These are phyloP conservation scores for Melanotaenia duboulayi DNA, from an alignment of 2,113 vertebrate species.

Conservation along the genomic window DNA sequence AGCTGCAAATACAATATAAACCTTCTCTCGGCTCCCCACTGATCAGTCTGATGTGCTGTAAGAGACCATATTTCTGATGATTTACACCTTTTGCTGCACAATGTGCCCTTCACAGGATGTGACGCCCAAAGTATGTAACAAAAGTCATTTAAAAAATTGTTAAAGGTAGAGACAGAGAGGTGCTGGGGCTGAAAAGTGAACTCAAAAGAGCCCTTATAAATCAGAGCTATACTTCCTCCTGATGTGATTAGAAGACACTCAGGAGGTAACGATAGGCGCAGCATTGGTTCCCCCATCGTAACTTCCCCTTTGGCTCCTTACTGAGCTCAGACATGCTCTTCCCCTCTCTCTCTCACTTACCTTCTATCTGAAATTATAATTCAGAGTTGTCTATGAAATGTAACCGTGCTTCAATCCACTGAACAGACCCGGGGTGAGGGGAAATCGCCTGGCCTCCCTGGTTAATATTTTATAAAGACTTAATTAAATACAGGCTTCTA, in stretches of 20 bases:
- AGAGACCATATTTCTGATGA: slow-evolving; percentile 56
- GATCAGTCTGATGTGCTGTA: slow-evolving; percentile 15
- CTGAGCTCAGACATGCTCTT: slow-evolving; percentile 43
- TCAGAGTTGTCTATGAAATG: slow-evolving; percentile 62
- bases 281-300: slow-evolving; percentile 61
- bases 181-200: slow-evolving; percentile 65
- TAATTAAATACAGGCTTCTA: slow-evolving; percentile 85
- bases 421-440: slow-evolving; percentile 72
- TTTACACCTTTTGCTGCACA: slow-evolving; percentile 68
- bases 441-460: slow-evolving; percentile 66
- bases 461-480: slow-evolving; percentile 85
- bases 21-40: slow-evolving; percentile 17
- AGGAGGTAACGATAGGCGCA: slow-evolving; percentile 58
- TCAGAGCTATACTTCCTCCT: slow-evolving; percentile 70
- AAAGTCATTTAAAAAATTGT: slow-evolving; percentile 75
- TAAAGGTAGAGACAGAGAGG: slow-evolving; percentile 70
- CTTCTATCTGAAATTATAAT: slow-evolving; percentile 73
- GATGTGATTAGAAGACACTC: slow-evolving; percentile 80
- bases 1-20: slow-evolving; percentile 14
- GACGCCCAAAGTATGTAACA: slow-evolving; percentile 73
- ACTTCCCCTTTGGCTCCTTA: slow-evolving; percentile 76
- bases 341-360: slow-evolving; percentile 43
- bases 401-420: slow-evolving; percentile 71
- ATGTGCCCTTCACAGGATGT: slow-evolving; percentile 68
- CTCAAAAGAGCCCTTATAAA: slow-evolving; percentile 78